Base-by-base conservation (phyloP, 2,113 vertebrate species). In the Chauna torquata region DNA sequence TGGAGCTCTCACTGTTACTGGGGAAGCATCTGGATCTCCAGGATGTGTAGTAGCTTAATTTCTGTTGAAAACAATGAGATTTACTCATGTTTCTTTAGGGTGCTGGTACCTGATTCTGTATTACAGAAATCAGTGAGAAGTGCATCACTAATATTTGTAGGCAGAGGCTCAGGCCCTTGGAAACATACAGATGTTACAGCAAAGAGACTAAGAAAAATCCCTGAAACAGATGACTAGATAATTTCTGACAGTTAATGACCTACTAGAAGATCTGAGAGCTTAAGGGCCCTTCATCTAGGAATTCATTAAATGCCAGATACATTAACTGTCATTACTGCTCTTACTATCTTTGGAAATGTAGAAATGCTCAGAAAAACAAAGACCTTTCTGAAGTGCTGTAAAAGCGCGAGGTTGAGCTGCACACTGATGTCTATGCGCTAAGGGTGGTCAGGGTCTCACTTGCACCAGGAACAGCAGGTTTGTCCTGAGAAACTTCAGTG, bases 211-310 rank as follows among this genome's bases (percentile, higher is more conserved):
- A 70, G 38, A 93, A 70, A 90, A 88, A 83, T 17, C 66, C 78
- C 23, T 6, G 44, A 93, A 94, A 88, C 8, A 75, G 64, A 62
- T 86, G 90, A 95, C 54, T 79, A 66, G 79, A 94, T 97, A 18
- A 96, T 90, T 88, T n/a, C 79, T 94, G 95, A 86, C 90, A 92
- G 66, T 17, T 74, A 94, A 77, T 54, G 78, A 91, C 58, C 90
- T 85, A 77, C 78, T 90, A 79, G 57, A 25, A 90, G 68, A 88
- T 86, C 85, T 5, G 76, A 96, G 88, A 74, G 49, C 85, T 96
- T 70, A 47, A 92, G 90, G 93, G 82, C 85, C 89, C 85, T 91
- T 92, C 49, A 22, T 45, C 24, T 38, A 86, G 59, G 82, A 81
- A 3, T 45, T 88, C 64, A 30, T 88, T 66, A 88, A 96, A 93